Base-by-base conservation (phyloP, 2,888 invertebrate genomes). In the Bombyx huttoni region DNA sequence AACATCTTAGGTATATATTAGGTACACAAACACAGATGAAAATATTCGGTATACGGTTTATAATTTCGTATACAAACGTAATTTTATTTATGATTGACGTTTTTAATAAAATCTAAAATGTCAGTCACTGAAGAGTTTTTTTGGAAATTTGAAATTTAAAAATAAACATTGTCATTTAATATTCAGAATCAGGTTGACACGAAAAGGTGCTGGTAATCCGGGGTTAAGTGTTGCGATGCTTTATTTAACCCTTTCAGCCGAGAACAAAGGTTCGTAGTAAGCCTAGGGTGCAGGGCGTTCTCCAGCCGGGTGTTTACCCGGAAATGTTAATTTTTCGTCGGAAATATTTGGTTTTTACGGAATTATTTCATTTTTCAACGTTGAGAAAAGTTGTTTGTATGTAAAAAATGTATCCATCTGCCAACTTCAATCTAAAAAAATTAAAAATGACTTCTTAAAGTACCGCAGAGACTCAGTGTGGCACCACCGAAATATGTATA, bases 221-320 rank as follows among this genome's bases (percentile, higher is more conserved):
- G 71, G 73, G 73, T 71, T 75, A 75, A 76, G 72, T 72, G 73
- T 60, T 64, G 63, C 61, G 66, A 68, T 70, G 68, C 71, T 76
- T 68, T 70, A 73, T 70, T 73, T 78, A 79, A 81, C 77, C 80
- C 81, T 76, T 81, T 78, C 75, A 76, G 75, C 72, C 65, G 59
- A 60, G 67, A 74, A 79, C 76, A 80, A 81, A 78, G 73, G 74
- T 69, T 57, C 59, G 59, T 60, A 61, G 68, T 73, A 69, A 78
- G 76, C 72, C 70, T 61, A 62, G 56, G 51, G 52, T 53, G 51
- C 54, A 54, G 49, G 47, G 48, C 50, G 52, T 56, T 53, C 57
- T 54, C 54, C 58, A 55, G 58, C 63, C 59, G 58, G 55, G 57
- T 60, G 58, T 58, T 58, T 63, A 62, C 59, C 62, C 63, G 68